A percentile compares a stretch with the other conserved stretches of the same genome.
Evolutionary conservation across 1,140 invertebrate genomes (phyloP).

Genomic region (Ceratitis capitata): DNA sequence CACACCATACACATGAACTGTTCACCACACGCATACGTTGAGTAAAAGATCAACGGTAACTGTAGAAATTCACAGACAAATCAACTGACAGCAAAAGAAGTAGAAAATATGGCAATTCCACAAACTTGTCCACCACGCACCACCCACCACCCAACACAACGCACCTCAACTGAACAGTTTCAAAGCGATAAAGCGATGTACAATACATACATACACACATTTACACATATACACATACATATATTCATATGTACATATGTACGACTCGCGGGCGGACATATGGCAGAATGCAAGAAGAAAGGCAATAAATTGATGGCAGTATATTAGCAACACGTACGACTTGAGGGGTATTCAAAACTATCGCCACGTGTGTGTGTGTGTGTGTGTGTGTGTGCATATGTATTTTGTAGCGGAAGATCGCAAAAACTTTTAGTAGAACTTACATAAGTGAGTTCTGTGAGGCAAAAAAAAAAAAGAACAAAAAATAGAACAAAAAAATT

Average conservation of each 20-base stretch:
- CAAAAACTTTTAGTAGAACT: conserved; percentile 28
- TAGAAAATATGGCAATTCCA: not conserved
- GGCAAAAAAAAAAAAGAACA: too few species aligned
- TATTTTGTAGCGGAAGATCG: not conserved
- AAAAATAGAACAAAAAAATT: too few species aligned
- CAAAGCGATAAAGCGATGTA: too few species aligned
- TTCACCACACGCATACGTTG: not conserved
- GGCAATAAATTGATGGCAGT: conserved; percentile 27
- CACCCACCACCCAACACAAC: too few species aligned
- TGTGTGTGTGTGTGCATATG: not conserved
- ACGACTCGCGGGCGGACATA: conserved; percentile 13
- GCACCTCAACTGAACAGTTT: too few species aligned
- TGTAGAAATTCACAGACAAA: conserved; percentile 1
- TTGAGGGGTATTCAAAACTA: too few species aligned
- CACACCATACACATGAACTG: not conserved
- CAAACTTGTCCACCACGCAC: not conserved
- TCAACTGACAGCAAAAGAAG: conserved; percentile 1
- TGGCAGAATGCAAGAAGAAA: conserved; percentile 18
- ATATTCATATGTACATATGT: not conserved
- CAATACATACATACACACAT: not conserved
- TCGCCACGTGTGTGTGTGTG: not conserved
- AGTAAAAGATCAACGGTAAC: not conserved
- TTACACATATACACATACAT: not conserved
- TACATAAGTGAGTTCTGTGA: not conserved
- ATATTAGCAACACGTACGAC: not conserved